These are phyloP conservation scores for Cyprinodon tularosa DNA, from an alignment of 2,113 vertebrate genomes.

Conservation along the genomic window DNA sequence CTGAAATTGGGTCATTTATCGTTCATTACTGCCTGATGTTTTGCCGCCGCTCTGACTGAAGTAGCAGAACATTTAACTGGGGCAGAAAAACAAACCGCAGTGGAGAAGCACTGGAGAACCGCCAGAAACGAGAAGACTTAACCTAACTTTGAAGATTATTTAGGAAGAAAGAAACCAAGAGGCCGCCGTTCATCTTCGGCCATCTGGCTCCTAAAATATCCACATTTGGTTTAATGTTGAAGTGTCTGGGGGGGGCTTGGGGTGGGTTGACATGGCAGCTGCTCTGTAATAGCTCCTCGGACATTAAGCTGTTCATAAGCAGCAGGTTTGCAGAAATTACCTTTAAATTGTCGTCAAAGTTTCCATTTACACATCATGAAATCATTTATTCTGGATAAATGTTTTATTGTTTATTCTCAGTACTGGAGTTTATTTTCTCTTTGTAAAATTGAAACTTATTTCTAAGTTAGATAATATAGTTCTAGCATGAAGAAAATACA, in stretches of 20 bases:
- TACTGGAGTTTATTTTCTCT: no score
- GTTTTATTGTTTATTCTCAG: no score
- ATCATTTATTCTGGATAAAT: not conserved
- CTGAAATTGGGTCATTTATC: not conserved
- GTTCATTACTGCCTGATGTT: constrained; percentile 6
- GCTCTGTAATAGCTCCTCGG: not conserved
- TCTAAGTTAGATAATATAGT: no score
- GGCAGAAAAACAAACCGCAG: no score
- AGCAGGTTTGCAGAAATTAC: not conserved
- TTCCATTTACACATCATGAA: not conserved
- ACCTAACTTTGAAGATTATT: not conserved
- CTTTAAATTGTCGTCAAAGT: not conserved
- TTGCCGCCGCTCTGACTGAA: not conserved
- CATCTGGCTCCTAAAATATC: not conserved
- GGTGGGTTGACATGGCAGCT: not conserved
- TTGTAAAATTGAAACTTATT: no score
- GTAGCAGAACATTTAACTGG: constrained; percentile 1
- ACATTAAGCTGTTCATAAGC: not conserved
- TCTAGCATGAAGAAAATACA: no score
- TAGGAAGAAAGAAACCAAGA: not conserved
- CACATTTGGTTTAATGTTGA: not conserved
- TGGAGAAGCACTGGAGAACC: no score
- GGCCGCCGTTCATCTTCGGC: not conserved
- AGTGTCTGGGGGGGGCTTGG: not conserved
- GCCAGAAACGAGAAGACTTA: not conserved